Evolutionary conservation across 2,113 vertebrate species (phyloP).

Genomic region (Callochromis pleurospilus): DNA sequence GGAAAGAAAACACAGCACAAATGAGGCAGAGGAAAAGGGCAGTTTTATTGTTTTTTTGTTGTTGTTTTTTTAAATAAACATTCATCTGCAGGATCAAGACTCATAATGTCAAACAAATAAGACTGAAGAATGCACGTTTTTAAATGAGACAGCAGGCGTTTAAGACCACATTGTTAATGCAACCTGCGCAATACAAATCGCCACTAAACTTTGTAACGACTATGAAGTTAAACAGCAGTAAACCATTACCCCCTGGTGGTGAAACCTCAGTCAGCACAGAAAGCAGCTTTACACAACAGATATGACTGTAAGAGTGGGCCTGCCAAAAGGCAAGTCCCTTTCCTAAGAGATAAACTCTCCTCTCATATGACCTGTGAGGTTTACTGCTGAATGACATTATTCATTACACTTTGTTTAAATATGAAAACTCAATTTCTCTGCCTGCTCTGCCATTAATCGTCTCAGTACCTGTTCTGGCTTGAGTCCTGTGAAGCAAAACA

Average conservation of each 20-base stretch:
- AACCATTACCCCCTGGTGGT: not conserved
- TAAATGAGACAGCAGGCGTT: not conserved
- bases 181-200: not conserved
- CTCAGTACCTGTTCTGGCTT: constrained; percentile 87
- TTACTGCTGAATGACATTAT: not conserved
- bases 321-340: not conserved
- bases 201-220: not conserved
- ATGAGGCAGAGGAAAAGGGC: not conserved
- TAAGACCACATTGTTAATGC: not conserved
- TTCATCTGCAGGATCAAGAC: not conserved
- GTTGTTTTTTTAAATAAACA: not conserved
- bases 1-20: not conserved
- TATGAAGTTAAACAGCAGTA: not conserved
- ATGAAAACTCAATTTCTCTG: not conserved
- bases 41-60: not conserved
- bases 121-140: not conserved
- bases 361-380: not conserved
- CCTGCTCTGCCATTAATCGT: not conserved
- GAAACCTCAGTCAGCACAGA: not conserved
- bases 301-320: not conserved
- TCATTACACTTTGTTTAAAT: not conserved
- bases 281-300: not conserved
- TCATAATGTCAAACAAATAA: not conserved
- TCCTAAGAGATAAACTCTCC: not conserved
- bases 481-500: constrained; percentile 98